Conservation (phyloP, 2,113 vertebrate genomes). For the Misgurnus mizolepis region DNA sequence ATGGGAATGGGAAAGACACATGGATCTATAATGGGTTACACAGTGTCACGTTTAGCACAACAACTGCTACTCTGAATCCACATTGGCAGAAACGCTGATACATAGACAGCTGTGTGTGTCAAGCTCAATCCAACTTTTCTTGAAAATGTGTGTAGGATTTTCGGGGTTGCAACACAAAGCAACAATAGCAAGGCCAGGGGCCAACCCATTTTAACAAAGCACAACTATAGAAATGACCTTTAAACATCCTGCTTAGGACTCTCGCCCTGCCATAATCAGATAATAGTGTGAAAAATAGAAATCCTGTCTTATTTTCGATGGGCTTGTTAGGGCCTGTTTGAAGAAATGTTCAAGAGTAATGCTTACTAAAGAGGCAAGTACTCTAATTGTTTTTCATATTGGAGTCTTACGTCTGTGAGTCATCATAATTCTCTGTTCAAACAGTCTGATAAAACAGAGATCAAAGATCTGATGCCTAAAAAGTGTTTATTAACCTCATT, state of each 20-base stretch:
- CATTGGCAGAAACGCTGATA: background rate
- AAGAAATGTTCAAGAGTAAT: background rate
- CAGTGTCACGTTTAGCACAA: background rate
- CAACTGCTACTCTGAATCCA: slow-evolving; percentile 6
- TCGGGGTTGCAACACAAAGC: too few relatives aligned
- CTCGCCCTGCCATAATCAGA: background rate
- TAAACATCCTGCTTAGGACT: background rate
- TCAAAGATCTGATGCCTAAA: background rate
- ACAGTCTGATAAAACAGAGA: background rate
- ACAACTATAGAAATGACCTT: background rate
- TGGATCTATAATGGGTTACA: background rate
- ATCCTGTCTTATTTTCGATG: background rate
- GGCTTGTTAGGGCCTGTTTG: background rate
- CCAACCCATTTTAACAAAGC: too few relatives aligned
- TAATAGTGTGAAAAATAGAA: background rate
- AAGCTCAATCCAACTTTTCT: too few relatives aligned
- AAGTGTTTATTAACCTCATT: too few relatives aligned
- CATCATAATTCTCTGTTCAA: background rate
- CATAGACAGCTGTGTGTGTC: slow-evolving; percentile 2
- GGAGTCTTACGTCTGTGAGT: background rate
- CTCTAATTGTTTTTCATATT: background rate
- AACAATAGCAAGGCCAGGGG: too few relatives aligned
- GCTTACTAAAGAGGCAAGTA: background rate
- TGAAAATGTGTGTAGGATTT: too few relatives aligned
- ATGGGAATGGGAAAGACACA: background rate